phyloP scores from a whole-genome alignment of 2,888 invertebrate genomes.

The Hoplodrina ambigua region DNA sequence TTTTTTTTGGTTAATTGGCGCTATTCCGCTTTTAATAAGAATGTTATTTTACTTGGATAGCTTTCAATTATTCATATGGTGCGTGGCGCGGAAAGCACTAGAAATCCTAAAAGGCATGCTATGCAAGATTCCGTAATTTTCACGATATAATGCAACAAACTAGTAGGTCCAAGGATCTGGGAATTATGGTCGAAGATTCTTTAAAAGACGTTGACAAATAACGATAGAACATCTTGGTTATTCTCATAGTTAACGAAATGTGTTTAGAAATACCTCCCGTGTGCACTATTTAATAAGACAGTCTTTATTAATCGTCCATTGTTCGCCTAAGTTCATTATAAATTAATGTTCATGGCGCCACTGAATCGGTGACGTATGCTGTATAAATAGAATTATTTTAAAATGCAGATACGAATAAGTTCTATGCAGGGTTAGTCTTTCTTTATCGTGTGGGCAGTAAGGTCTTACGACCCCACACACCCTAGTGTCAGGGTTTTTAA shows the following conservation, averaged over 20 bases:
- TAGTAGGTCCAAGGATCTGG: neutral
- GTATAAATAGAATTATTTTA: constrained; percentile 30
- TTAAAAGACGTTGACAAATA: neutral
- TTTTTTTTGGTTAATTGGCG: constrained; percentile 32
- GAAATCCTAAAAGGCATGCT: no score
- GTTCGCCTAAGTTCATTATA: constrained; percentile 43
- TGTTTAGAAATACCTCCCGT: constrained; percentile 11
- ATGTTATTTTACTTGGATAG: constrained; percentile 6
- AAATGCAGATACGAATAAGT: neutral
- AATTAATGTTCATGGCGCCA: constrained; percentile 39
- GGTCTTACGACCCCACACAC: no score
- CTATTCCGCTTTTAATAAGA: constrained; percentile 4
- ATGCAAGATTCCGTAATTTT: no score
- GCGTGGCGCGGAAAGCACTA: no score
- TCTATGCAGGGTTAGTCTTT: neutral
- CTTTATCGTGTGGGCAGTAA: no score
- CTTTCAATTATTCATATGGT: no score
- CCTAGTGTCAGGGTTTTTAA: no score
- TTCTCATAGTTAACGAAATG: neutral
- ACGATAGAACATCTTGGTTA: neutral
- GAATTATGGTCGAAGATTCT: neutral
- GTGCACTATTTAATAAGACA: constrained; percentile 33
- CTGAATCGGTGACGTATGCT: constrained; percentile 22
- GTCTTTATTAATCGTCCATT: constrained; percentile 44
- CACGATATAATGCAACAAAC: neutral